Base-by-base conservation (phyloP, 2,797 vertebrate genomes). In the Gadopsis marmoratus region DNA sequence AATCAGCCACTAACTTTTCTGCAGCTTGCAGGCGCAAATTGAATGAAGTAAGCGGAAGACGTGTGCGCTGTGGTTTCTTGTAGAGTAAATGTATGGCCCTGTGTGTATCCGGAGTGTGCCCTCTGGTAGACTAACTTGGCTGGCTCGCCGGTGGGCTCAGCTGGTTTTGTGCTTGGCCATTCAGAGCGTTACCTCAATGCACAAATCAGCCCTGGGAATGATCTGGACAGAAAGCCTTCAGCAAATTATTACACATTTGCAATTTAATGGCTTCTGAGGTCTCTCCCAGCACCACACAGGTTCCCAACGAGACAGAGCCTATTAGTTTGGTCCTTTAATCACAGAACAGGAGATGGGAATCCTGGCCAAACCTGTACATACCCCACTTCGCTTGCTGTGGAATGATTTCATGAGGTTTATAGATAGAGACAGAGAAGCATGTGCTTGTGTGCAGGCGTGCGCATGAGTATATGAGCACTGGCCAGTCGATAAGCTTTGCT, bases 241-340 rank as follows among this genome's bases (percentile, higher is more conserved):
- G 92, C 90, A 93, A 93, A 95, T 95, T 93, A 94, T 95, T 93
- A 91, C 92, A 94, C 88, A 95, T 95, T 95, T 95, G 93, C 94
- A 95, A 94, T 95, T 95, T 93, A 95, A 95, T 95, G 92, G 92
- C 94, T 94, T 94, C 79, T 78, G 93, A 95, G 94, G 92, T 94
- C 92, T 91, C 90, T 84, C 84, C 88, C 83, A 89, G 92, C 86
- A 85, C 86, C 87, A 75, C 79, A 76, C 90, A 87, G 89, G 89
- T 93, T 93, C 93, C 91, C 92, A 74, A 85, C 71, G 93, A 92
- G 93, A 93, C 93, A 89, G 84, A 92, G 91, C 91, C 91, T 93
- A 95, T 96, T 95, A 94, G 92, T 93, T 93, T 90, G 89, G 89
- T 88, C 84, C 92, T 95, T 94, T 95, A 94, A 94, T 95, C 94